These are phyloP conservation scores for Tachyglossus aculeatus DNA, from an alignment of 2,797 vertebrate genomes.

Conservation along the genomic window DNA sequence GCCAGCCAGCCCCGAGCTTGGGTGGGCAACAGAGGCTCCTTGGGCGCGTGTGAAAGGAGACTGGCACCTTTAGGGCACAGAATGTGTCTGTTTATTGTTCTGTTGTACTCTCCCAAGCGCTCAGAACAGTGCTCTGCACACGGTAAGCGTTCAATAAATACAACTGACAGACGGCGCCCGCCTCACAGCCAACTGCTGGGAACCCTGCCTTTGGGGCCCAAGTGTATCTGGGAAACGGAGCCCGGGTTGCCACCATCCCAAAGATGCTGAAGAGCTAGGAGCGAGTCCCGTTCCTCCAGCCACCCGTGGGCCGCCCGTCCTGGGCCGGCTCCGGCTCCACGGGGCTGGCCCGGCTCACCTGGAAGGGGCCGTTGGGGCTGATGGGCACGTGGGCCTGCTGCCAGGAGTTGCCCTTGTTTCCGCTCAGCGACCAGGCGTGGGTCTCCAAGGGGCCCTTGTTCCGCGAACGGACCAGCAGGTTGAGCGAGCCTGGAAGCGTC, in stretches of 20 bases:
- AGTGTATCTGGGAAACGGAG: no score
- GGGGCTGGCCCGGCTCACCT: no score
- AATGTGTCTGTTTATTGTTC: no score
- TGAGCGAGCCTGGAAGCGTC: constrained; percentile 83
- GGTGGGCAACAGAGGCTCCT: neutral
- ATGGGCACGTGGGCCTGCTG: constrained; percentile 87
- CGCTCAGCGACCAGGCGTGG: constrained; percentile 85
- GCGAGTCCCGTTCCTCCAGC: no score
- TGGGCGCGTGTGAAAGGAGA: no score
- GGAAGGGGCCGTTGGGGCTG: constrained; percentile 90
- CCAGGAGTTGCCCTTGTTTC: constrained; percentile 88
- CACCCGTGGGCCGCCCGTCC: no score
- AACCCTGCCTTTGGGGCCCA: neutral
- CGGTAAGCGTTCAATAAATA: no score
- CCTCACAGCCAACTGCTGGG: fast-evolving
- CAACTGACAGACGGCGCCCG: neutral
- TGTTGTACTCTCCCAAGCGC: no score
- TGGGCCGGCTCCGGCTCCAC: no score
- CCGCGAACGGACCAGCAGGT: constrained; percentile 86
- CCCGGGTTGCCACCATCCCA: no score
- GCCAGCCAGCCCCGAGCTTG: neutral
- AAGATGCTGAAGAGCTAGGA: no score
- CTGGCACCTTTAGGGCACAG: neutral
- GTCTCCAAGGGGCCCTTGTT: constrained; percentile 87
- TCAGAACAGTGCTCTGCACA: no score